Conservation (phyloP, 2,888 invertebrate genomes). For the Escarpia spicata region DNA sequence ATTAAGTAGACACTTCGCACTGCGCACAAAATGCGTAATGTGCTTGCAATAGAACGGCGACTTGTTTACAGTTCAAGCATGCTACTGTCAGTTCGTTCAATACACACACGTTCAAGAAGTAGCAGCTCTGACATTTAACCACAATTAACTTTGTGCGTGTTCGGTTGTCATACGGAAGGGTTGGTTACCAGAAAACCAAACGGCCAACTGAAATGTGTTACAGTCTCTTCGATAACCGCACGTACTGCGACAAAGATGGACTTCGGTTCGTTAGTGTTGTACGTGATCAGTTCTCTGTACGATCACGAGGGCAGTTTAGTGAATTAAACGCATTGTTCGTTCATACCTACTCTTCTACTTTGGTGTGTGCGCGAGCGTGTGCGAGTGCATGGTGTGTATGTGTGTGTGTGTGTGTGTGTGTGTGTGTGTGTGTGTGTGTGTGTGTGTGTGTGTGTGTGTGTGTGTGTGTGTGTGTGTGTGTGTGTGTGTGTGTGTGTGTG, state of each 20-base stretch:
- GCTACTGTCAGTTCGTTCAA: not conserved
- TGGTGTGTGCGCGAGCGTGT: not conserved
- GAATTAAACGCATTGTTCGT: not conserved
- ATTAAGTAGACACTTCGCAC: not conserved
- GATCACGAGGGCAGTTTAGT: not conserved
- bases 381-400: not conserved
- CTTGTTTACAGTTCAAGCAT: not conserved
- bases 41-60: not conserved
- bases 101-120: no score
- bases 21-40: not conserved
- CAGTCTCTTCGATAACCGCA: not conserved
- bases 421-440: not conserved
- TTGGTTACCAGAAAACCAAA: not conserved
- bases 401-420: not conserved
- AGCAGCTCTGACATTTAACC: no score
- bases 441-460: not conserved
- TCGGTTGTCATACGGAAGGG: not conserved
- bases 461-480: not conserved
- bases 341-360: not conserved
- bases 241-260: not conserved
- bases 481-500: not conserved
- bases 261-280: not conserved
- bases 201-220: not conserved
- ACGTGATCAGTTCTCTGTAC: not conserved
- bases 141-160: not conserved